A percentile compares a stretch with the other conserved stretches of the same genome.
Conservation (phyloP, 2,113 vertebrate species). For the Bubo scandiacus region DNA sequence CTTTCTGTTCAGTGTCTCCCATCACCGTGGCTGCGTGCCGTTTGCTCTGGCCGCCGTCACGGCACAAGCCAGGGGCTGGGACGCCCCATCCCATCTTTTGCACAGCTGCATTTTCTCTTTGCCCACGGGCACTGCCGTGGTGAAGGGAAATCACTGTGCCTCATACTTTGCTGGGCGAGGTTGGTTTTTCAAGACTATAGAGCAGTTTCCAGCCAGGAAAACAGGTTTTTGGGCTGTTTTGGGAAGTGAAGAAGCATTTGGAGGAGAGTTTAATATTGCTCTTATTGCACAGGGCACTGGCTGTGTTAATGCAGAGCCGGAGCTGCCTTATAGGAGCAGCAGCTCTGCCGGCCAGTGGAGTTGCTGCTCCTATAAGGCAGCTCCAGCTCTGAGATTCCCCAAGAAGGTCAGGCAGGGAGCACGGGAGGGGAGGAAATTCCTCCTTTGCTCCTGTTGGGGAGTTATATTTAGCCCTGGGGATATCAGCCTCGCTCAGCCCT, state of each 20-base stretch:
- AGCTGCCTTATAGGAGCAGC: neutral
- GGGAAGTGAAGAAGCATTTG: neutral
- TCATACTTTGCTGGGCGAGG: rapidly evolving
- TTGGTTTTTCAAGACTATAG: neutral
- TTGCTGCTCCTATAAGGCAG: constrained; percentile 44
- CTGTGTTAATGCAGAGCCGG: neutral
- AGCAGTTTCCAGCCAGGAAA: neutral
- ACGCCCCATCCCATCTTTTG: neutral
- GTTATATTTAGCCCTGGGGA: constrained; percentile 60
- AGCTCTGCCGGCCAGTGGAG: neutral
- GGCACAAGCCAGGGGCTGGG: neutral
- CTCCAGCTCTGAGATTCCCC: constrained; percentile 40
- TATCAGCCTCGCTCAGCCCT: neutral
- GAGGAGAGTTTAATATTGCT: neutral
- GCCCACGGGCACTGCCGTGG: neutral
- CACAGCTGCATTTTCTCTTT: neutral
- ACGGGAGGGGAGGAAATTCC: constrained; percentile 60
- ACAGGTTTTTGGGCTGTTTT: neutral
- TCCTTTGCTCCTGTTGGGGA: constrained; percentile 9
- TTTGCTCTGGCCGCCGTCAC: neutral
- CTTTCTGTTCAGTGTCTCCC: neutral
- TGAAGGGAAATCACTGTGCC: neutral
- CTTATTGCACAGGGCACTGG: neutral
- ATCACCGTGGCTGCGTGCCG: neutral
- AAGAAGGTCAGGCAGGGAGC: constrained; percentile 63